Evolutionary conservation across 2,113 vertebrate species (phyloP).

Genomic region (Chiloscyllium plagiosum): DNA sequence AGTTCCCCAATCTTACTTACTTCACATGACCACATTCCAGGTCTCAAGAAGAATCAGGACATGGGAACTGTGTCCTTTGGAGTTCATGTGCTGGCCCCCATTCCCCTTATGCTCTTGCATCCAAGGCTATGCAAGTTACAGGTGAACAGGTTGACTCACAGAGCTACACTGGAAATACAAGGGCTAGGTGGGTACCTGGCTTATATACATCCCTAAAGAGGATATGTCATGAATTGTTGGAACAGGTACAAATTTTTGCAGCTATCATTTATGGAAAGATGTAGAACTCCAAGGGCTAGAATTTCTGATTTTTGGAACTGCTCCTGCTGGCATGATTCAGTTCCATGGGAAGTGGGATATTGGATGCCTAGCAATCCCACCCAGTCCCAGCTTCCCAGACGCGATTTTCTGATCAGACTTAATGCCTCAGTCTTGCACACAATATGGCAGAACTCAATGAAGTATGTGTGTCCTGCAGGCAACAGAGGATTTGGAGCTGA

Average conservation of each 20-base stretch:
- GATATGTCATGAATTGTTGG: neutral
- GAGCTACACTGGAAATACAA: neutral
- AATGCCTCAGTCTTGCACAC: slow-evolving; percentile 4
- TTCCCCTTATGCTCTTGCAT: neutral
- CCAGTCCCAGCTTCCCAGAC: slow-evolving; percentile 2
- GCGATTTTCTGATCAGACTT: neutral
- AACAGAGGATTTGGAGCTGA: neutral
- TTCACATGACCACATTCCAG: no score
- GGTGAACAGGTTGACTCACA: neutral
- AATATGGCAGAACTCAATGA: slow-evolving; percentile 13
- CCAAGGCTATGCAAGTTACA: neutral
- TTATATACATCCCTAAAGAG: neutral
- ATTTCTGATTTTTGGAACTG: neutral
- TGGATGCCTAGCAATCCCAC: slow-evolving; percentile 10
- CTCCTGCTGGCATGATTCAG: neutral
- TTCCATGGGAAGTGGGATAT: neutral
- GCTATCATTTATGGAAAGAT: neutral
- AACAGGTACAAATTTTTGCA: neutral
- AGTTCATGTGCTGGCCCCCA: neutral
- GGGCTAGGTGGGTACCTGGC: neutral
- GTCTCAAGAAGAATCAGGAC: no score
- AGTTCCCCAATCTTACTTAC: neutral
- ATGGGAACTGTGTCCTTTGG: neutral
- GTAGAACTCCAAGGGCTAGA: no score
- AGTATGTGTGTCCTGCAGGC: slow-evolving; percentile 7